Percentiles rank a stretch among this genome's conserved stretches.
phyloP scores from a whole-genome alignment of 2,797 vertebrate species.

The Phylloscopus collybita region DNA sequence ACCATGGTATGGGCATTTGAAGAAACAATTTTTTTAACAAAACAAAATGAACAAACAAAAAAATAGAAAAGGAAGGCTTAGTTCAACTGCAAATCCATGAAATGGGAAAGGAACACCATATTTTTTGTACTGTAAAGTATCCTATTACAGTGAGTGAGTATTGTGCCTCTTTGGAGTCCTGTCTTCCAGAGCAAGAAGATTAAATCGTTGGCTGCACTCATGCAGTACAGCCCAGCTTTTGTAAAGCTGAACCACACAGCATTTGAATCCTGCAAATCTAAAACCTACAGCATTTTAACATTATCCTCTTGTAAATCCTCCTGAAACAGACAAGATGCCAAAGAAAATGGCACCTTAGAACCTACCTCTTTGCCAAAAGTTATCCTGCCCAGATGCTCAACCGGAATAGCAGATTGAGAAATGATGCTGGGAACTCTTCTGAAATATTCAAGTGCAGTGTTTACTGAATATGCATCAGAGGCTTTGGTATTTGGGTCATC shows the following conservation, averaged over 20 bases:
- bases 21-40: background rate
- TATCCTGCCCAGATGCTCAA: background rate
- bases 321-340: background rate
- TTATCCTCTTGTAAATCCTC: background rate
- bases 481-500: slow-evolving; percentile 62
- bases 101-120: background rate
- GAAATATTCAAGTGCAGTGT: background rate
- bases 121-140: background rate
- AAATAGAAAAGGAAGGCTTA: background rate
- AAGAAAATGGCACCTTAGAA: background rate
- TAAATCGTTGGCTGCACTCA: background rate
- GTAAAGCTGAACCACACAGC: background rate
- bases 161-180: background rate
- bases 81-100: background rate
- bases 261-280: background rate
- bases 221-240: background rate
- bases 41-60: background rate
- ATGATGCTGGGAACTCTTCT: background rate
- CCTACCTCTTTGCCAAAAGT: background rate
- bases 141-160: background rate
- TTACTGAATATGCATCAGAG: slow-evolving; percentile 22
- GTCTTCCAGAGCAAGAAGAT: background rate
- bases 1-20: background rate
- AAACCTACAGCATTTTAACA: background rate
- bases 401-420: slow-evolving; percentile 47